A percentile compares a stretch with the other conserved stretches of the same genome.
These are phyloP conservation scores for Phalacrocorax brasilianus DNA, from an alignment of 2,113 vertebrate species.

Conservation along the genomic window DNA sequence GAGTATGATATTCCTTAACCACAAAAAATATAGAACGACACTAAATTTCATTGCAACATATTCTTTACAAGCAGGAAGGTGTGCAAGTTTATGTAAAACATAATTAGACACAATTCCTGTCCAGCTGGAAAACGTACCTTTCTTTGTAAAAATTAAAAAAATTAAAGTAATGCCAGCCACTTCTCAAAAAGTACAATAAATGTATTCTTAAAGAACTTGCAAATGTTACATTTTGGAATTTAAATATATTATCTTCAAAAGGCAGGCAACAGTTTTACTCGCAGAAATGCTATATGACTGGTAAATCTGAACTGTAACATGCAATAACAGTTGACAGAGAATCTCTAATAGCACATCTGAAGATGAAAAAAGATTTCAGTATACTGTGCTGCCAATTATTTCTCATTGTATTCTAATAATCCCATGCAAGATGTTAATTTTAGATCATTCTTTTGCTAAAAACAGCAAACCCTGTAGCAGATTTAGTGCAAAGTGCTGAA, in stretches of 20 bases:
- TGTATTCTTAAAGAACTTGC: neutral
- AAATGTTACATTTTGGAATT: neutral
- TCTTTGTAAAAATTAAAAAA: neutral
- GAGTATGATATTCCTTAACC: neutral
- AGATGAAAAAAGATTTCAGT: slow-evolving; percentile 25
- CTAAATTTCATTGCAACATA: neutral
- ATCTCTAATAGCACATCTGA: neutral
- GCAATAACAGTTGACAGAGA: neutral
- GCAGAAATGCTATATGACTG: neutral
- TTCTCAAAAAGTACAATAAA: neutral
- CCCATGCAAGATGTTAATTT: slow-evolving; percentile 72
- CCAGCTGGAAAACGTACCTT: neutral
- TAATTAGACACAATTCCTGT: neutral
- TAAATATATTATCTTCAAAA: neutral
- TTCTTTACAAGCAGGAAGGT: neutral
- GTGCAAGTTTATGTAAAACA: neutral
- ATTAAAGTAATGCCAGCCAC: neutral
- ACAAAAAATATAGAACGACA: neutral
- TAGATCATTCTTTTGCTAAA: slow-evolving; percentile 75
- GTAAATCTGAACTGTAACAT: neutral
- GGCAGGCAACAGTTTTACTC: neutral
- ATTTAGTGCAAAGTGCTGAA: slow-evolving; percentile 77
- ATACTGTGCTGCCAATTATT: slow-evolving; percentile 50
- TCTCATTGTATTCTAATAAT: slow-evolving; percentile 69
- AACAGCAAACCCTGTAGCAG: slow-evolving; percentile 69